Percentiles rank a stretch among this genome's conserved stretches.
These are phyloP conservation scores for Aphaenogaster ashmeadi DNA, from an alignment of 1,140 invertebrate genomes.

Conservation along the genomic window DNA sequence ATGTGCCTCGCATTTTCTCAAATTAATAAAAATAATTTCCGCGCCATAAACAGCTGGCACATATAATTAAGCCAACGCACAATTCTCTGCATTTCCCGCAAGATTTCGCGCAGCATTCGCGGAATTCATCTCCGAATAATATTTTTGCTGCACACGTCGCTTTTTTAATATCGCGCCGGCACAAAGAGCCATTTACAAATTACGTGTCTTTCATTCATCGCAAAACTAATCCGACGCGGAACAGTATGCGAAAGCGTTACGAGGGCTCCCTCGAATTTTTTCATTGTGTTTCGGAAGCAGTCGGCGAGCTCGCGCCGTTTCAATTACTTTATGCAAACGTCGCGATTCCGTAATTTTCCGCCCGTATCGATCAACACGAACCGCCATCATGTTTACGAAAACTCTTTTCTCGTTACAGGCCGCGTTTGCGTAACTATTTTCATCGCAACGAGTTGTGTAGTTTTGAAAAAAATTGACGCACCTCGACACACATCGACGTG, in stretches of 20 bases:
- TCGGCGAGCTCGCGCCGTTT: slow-evolving; percentile 36
- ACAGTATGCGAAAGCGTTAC: slow-evolving; percentile 19
- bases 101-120: background rate
- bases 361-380: slow-evolving; percentile 29
- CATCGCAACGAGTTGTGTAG: background rate
- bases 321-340: slow-evolving; percentile 63
- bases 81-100: background rate
- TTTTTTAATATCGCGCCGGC: slow-evolving; percentile 32
- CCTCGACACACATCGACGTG: no score
- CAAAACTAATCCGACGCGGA: slow-evolving; percentile 36
- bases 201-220: slow-evolving; percentile 39
- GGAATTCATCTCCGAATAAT: slow-evolving; percentile 33
- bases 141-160: background rate
- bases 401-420: slow-evolving; percentile 26
- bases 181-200: slow-evolving; percentile 44
- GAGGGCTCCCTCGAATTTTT: slow-evolving; percentile 3
- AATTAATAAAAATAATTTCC: slow-evolving; percentile 1
- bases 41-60: background rate
- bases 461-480: background rate
- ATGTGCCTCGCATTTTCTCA: background rate
- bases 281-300: slow-evolving; percentile 12
- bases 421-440: background rate
- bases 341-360: slow-evolving; percentile 41
- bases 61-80: background rate
- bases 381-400: slow-evolving; percentile 34